These are phyloP conservation scores for Pyrrhopygopsis socrates DNA, from an alignment of 2,888 invertebrate species.

Conservation along the genomic window DNA sequence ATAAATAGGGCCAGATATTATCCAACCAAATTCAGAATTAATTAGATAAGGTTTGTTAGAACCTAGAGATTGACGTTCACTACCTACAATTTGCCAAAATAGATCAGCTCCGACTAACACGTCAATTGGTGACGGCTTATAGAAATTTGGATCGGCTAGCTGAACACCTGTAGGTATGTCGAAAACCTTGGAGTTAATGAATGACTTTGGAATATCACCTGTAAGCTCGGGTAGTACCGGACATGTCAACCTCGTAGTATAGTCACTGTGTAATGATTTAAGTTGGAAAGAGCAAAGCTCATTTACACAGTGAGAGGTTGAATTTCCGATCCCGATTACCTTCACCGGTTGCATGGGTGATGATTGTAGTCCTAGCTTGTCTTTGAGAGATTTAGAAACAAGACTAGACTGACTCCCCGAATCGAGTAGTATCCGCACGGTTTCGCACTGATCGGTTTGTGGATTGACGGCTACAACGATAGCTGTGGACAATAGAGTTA, in stretches of 20 bases:
- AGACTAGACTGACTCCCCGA: conserved; percentile 48
- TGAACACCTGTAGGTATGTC: conserved; percentile 11
- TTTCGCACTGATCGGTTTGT: conserved; percentile 18
- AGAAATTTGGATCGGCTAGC: conserved; percentile 13
- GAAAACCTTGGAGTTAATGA: neutral
- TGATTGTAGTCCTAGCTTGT: conserved; percentile 33
- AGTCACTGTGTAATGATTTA: conserved; percentile 25
- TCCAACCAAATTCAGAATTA: conserved; percentile 42
- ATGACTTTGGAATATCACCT: conserved; percentile 49
- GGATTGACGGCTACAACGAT: conserved; percentile 33
- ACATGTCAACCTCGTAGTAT: conserved; percentile 20
- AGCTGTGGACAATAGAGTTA: conserved; percentile 1
- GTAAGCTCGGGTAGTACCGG: conserved; percentile 42
- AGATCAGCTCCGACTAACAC: neutral
- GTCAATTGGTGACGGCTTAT: conserved; percentile 14
- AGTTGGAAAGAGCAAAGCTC: conserved; percentile 26
- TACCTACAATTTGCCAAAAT: conserved; percentile 12
- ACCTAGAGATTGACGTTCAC: conserved; percentile 34
- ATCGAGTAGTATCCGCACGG: conserved; percentile 30
- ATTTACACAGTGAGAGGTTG: conserved; percentile 8
- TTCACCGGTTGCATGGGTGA: conserved; percentile 14
- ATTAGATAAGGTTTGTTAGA: conserved; percentile 30
- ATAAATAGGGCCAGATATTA: conserved; percentile 17
- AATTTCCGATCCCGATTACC: conserved; percentile 42
- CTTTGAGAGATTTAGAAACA: conserved; percentile 21